Conservation (phyloP, 2,797 vertebrate genomes). For the Pantherophis alleghaniensis region DNA sequence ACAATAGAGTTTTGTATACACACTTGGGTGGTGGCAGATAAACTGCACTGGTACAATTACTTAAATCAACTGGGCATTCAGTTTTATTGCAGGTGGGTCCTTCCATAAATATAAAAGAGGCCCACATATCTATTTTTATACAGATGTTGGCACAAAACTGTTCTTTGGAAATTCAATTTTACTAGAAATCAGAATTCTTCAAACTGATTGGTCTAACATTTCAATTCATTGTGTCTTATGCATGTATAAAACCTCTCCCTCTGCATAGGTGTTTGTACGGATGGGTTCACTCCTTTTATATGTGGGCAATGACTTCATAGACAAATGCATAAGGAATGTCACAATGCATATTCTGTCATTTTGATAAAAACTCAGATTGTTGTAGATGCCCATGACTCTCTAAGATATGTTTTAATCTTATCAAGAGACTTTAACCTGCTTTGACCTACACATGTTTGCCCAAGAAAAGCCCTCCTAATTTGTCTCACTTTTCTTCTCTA, state of each 20-base stretch:
- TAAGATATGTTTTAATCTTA: not conserved
- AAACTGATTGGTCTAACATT: not conserved
- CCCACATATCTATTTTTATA: not conserved
- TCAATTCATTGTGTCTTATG: not conserved
- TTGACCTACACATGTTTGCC: not conserved
- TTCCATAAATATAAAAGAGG: slow-evolving; percentile 13
- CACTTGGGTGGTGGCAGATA: slow-evolving; percentile 44
- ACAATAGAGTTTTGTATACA: slow-evolving; percentile 42
- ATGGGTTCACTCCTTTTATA: not conserved
- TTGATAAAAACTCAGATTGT: not conserved
- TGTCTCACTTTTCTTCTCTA: not conserved
- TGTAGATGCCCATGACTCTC: not conserved
- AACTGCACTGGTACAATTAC: slow-evolving; percentile 15
- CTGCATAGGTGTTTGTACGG: not conserved
- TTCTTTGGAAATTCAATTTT: not conserved
- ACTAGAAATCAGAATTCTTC: not conserved
- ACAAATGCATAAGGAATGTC: not conserved
- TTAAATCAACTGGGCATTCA: slow-evolving; percentile 34
- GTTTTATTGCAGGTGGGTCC: slow-evolving; percentile 44
- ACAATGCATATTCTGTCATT: not conserved
- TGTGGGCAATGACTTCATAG: not conserved
- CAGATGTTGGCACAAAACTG: not conserved
- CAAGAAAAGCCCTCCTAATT: not conserved
- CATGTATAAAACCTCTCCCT: not conserved
- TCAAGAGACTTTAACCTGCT: not conserved